Base-by-base conservation (phyloP, 2,888 invertebrate species). In the Sarcophaga rosellei region DNA sequence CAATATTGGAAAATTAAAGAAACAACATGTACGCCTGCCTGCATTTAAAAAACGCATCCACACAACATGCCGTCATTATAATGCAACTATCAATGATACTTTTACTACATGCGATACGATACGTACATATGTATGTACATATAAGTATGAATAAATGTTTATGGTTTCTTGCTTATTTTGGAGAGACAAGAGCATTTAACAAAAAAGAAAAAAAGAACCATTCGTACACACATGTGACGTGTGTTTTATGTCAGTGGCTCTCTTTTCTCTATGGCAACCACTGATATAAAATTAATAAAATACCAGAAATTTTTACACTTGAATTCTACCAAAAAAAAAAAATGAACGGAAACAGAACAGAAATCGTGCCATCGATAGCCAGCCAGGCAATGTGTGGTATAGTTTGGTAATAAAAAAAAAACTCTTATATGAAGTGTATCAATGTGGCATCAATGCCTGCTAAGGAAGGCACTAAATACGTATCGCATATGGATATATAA, bases 251-350 rank as follows among this genome's bases (percentile, higher is more conserved):
- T 76, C 79, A 76, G 68, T 82, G 65, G 59, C 47, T 75, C 47
- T 75, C 53, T 66, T 20, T 47, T 66, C 47, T 75, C 44, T 66
- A 23, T 61, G 57, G 15, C 65, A 66, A 69, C 45, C 68, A 70
- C 23, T 62, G 74, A 78, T 66, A 66, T 53, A 53, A 53, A 53
- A 47, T 70, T 53, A 44, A 70, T 72, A 66, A 72, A 76, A 82
- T 76, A 63, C 20, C 72, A 76, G 68, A 75, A 78, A 69, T 79
- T 79, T 82, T 82, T 70, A 79, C 81, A 85, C 81, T 82, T 85
- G 72, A 85, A 75, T 66, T 85, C 78, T 21, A 15, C 23, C 59
- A n/a, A 47, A 25, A 12, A 8, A 25, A 25, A 25, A 25, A 25
- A 5, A 5, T 5, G 4, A 35, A 35, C 10, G 12, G 53, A 53